Conservation (phyloP, 2,797 vertebrate genomes). For the Sebastolobus altivelis region DNA sequence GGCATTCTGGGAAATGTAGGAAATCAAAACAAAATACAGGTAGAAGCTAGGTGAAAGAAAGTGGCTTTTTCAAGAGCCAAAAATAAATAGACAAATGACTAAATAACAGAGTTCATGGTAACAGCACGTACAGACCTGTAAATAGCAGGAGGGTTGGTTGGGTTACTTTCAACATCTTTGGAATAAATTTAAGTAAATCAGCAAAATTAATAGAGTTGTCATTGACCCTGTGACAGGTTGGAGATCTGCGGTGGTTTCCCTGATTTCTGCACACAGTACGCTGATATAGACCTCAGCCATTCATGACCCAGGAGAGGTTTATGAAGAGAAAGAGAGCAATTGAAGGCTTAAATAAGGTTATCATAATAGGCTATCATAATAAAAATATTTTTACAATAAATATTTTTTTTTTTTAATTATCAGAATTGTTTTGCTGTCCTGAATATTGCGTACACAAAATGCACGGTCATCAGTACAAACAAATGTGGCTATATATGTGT, state of each 20-base stretch:
- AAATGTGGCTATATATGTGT: slow-evolving; percentile 1
- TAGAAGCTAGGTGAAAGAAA: neutral
- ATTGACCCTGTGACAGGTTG: slow-evolving; percentile 29
- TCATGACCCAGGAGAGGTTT: neutral
- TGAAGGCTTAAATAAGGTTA: neutral
- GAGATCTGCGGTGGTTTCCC: neutral
- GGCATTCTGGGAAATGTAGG: neutral
- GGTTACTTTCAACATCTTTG: neutral
- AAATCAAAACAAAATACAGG: neutral
- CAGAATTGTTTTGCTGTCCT: neutral
- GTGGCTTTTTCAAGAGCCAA: neutral
- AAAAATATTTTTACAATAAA: neutral
- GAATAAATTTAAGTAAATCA: slow-evolving; percentile 18
- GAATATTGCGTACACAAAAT: neutral
- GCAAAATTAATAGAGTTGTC: slow-evolving; percentile 18
- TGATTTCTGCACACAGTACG: slow-evolving; percentile 3
- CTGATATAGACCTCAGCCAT: slow-evolving; percentile 2
- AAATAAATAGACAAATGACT: neutral
- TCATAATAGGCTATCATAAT: neutral
- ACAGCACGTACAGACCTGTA: neutral
- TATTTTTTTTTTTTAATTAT: neutral
- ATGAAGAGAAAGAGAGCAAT: neutral
- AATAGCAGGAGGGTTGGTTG: neutral
- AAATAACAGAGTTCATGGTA: neutral
- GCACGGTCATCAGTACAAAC: slow-evolving; percentile 7